A percentile compares a stretch with the other conserved stretches of the same genome.
These are phyloP conservation scores for Eugnorisma glareosa DNA, from an alignment of 2,888 invertebrate species.

Conservation along the genomic window DNA sequence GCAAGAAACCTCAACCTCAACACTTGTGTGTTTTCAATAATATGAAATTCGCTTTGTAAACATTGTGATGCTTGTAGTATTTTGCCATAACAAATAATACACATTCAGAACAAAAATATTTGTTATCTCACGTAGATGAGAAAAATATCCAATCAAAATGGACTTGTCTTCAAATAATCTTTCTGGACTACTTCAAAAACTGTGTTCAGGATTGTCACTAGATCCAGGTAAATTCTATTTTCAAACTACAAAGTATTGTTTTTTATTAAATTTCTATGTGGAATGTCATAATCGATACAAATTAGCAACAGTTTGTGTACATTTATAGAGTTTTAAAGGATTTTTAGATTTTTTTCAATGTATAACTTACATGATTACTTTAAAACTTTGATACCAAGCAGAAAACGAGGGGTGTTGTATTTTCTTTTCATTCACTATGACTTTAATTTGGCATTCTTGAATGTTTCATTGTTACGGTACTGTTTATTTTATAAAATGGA, in stretches of 20 bases:
- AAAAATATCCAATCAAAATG: slow-evolving; percentile 69
- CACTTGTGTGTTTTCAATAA: slow-evolving; percentile 4
- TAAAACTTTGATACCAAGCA: slow-evolving; percentile 69
- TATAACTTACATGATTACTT: slow-evolving; percentile 78
- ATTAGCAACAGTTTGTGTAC: slow-evolving; percentile 43
- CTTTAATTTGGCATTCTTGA: not conserved
- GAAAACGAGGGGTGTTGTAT: slow-evolving; percentile 65
- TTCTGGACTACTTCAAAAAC: slow-evolving; percentile 82
- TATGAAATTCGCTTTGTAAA: slow-evolving; percentile 53
- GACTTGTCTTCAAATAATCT: slow-evolving; percentile 78
- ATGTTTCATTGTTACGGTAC: slow-evolving; percentile 3
- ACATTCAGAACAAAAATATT: slow-evolving; percentile 5
- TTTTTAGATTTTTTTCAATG: slow-evolving; percentile 71
- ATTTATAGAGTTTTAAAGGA: slow-evolving; percentile 38
- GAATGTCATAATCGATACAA: slow-evolving; percentile 50
- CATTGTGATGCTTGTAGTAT: slow-evolving; percentile 49
- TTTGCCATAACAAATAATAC: not conserved
- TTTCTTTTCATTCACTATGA: slow-evolving; percentile 1
- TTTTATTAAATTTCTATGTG: slow-evolving; percentile 35
- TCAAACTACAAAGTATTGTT: slow-evolving; percentile 66
- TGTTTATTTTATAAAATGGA: not conserved
- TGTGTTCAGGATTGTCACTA: slow-evolving; percentile 83
- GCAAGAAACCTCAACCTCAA: slow-evolving; percentile 1
- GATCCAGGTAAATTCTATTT: slow-evolving; percentile 84
- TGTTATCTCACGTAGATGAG: slow-evolving; percentile 24